Evolutionary conservation across 2,113 vertebrate species (phyloP).

Genomic region (Rattus norvegicus): GRCr8 NC_086036.1:10933001-10933500

Average conservation of each 20-base stretch:
- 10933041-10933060: neutral
- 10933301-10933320: neutral
- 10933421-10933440: too few species aligned
- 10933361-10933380: too few species aligned
- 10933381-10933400: too few species aligned
- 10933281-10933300: neutral
- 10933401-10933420: too few species aligned
- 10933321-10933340: too few species aligned
- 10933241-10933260: neutral
- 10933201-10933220: neutral
- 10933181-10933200: neutral
- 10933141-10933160: neutral
- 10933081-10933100: neutral
- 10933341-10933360: too few species aligned
- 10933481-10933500: too few species aligned
- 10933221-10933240: neutral
- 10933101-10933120: neutral
- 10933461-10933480: too few species aligned
- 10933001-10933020: neutral
- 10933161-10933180: neutral
- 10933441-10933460: too few species aligned
- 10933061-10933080: neutral
- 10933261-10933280: neutral
- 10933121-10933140: conserved; percentile 2
- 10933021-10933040: neutral